phyloP scores from a whole-genome alignment of 2,888 invertebrate genomes.

The Drosophila aldrichi region DNA sequence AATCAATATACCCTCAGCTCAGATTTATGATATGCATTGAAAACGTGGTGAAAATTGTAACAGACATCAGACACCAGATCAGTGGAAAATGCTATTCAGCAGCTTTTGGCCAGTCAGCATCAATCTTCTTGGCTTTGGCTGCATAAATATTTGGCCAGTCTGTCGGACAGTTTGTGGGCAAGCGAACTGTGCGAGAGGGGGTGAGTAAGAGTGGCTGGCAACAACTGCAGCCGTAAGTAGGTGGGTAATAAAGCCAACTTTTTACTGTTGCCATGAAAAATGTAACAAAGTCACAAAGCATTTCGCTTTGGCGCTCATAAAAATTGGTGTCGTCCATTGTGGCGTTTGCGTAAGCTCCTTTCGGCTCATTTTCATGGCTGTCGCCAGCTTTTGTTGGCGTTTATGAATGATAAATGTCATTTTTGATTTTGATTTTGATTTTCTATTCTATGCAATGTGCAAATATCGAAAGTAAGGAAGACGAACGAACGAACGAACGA shows the following conservation, averaged over 20 bases:
- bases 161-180: constrained; percentile 10
- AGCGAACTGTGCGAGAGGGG: background rate
- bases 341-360: constrained; percentile 19
- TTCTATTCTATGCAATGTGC: constrained; percentile 55
- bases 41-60: constrained; percentile 39
- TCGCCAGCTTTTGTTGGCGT: constrained; percentile 52
- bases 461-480: constrained; percentile 26
- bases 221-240: constrained; percentile 58
- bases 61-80: constrained; percentile 48
- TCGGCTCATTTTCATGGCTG: constrained; percentile 47
- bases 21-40: constrained; percentile 15
- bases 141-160: constrained; percentile 71
- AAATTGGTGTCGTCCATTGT: constrained; percentile 44
- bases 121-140: constrained; percentile 66
- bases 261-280: constrained; percentile 74
- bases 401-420: constrained; percentile 72
- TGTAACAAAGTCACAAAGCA: constrained; percentile 77
- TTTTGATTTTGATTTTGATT: constrained; percentile 67
- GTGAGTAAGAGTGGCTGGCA: background rate
- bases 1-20: constrained; percentile 25
- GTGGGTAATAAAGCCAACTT: constrained; percentile 70
- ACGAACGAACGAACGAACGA: no score
- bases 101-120: constrained; percentile 65
- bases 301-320: constrained; percentile 65
- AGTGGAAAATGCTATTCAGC: constrained; percentile 52